Evolutionary conservation across 37 sponge, comb jelly and placozoan genomes (phyloP).

Genomic region (Hormiphora californensis): DNA sequence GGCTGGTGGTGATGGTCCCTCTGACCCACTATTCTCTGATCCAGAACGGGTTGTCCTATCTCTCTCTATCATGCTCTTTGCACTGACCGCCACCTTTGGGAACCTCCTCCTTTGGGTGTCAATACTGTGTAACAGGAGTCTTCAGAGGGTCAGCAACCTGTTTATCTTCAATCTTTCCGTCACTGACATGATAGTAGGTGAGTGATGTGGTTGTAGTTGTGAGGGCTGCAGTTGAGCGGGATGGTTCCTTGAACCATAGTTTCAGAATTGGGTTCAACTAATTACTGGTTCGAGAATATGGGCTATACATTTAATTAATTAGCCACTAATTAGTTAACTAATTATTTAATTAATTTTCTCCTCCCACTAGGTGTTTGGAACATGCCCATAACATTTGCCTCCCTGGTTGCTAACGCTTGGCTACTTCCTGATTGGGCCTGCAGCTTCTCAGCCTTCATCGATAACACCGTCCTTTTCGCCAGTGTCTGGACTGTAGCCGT

Average conservation of each 20-base stretch:
- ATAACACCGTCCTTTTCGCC: slow-evolving; percentile 43
- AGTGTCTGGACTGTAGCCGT: slow-evolving; percentile 54
- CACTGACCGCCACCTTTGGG: slow-evolving; percentile 27
- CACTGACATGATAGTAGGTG: slow-evolving; percentile 50
- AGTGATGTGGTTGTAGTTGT: too few species aligned
- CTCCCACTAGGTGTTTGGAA: slow-evolving; percentile 36
- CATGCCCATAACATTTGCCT: slow-evolving; percentile 26
- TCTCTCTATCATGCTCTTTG: neutral
- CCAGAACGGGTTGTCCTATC: neutral
- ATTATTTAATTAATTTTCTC: neutral
- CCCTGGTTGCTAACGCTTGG: slow-evolving; percentile 47
- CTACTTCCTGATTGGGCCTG: slow-evolving; percentile 21
- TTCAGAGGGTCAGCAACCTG: slow-evolving; percentile 1
- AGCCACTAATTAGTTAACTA: too few species aligned
- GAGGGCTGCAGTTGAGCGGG: too few species aligned
- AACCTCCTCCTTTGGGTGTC: slow-evolving; percentile 39
- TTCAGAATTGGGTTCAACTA: too few species aligned
- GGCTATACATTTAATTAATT: too few species aligned
- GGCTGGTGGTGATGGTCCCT: neutral
- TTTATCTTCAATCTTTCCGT: slow-evolving; percentile 41
- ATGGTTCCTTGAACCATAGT: too few species aligned
- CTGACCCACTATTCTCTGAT: neutral
- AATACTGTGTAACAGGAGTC: slow-evolving; percentile 31
- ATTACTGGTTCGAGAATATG: too few species aligned
- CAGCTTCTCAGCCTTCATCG: slow-evolving; percentile 1